Conservation (phyloP, 2,888 invertebrate genomes). For the Philereme vetulata region DNA sequence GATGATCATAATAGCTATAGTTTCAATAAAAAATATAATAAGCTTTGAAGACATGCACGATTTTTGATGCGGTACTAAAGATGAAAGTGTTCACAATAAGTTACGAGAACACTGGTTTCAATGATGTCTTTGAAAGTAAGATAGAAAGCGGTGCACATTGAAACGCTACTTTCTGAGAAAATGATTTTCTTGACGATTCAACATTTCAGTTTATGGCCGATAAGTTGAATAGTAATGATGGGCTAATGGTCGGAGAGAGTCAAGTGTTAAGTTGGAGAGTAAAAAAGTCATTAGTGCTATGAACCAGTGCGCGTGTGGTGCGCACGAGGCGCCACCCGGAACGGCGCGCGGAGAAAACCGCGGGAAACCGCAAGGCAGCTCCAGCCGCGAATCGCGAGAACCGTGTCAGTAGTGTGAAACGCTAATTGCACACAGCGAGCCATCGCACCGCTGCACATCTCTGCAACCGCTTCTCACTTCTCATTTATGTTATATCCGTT, state of each 20-base stretch:
- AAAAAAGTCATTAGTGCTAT: constrained; percentile 67
- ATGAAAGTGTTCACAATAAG: constrained; percentile 40
- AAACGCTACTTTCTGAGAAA: constrained; percentile 30
- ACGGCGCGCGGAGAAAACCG: constrained; percentile 80
- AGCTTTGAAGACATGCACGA: constrained; percentile 43
- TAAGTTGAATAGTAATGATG: constrained; percentile 29
- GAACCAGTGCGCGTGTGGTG: constrained; percentile 65
- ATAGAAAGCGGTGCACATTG: constrained; percentile 32
- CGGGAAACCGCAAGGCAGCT: constrained; percentile 80
- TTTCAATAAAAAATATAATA: constrained; percentile 42
- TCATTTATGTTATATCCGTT: constrained; percentile 41
- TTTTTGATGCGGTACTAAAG: constrained; percentile 42
- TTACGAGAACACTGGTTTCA: constrained; percentile 32
- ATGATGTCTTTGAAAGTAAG: constrained; percentile 26
- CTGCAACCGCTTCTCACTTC: constrained; percentile 49
- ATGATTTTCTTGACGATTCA: constrained; percentile 32
- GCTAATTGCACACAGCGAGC: constrained; percentile 74
- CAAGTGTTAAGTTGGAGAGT: constrained; percentile 47
- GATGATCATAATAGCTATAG: constrained; percentile 43
- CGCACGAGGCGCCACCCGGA: constrained; percentile 78
- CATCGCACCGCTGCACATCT: constrained; percentile 60
- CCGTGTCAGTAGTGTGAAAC: constrained; percentile 83
- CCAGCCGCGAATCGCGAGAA: constrained; percentile 73
- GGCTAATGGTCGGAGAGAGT: constrained; percentile 53
- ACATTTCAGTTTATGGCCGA: constrained; percentile 34